A percentile compares a stretch with the other conserved stretches of the same genome.
Evolutionary conservation across 1,140 invertebrate genomes (phyloP).

Genomic region (Cherax destructor): DNA sequence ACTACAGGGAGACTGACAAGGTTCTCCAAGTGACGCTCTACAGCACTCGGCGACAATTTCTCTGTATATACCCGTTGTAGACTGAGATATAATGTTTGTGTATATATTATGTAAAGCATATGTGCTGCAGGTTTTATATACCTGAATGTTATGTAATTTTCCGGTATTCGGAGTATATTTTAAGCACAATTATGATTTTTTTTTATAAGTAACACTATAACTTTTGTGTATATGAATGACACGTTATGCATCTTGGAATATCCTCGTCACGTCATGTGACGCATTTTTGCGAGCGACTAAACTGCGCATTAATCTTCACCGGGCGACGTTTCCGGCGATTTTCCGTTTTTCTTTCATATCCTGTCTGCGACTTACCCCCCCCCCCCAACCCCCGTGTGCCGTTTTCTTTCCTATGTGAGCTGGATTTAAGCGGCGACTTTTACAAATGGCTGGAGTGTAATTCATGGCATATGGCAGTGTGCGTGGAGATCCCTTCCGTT

Average conservation of each 20-base stretch:
- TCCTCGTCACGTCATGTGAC: background rate
- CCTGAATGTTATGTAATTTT: too few species aligned
- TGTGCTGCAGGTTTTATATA: too few species aligned
- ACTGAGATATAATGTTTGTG: too few species aligned
- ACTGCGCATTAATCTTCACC: background rate
- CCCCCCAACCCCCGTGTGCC: background rate
- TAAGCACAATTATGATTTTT: too few species aligned
- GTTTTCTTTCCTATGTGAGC: slow-evolving; percentile 21
- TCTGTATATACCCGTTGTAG: too few species aligned
- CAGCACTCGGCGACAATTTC: too few species aligned
- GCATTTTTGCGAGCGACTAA: background rate
- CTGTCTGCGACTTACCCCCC: background rate
- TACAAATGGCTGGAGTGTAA: background rate
- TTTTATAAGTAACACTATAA: too few species aligned
- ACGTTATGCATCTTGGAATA: background rate
- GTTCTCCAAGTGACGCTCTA: too few species aligned
- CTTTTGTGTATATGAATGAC: too few species aligned
- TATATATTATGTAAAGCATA: too few species aligned
- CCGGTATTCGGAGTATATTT: too few species aligned
- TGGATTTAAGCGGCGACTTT: background rate
- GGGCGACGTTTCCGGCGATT: slow-evolving; percentile 34
- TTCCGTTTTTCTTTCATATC: slow-evolving; percentile 3
- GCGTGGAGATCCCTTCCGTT: background rate
- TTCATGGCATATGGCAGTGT: background rate
- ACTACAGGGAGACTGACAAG: too few species aligned